Evolutionary conservation across 2,797 vertebrate genomes (phyloP).

Genomic region (Artibeus lituratus): DNA sequence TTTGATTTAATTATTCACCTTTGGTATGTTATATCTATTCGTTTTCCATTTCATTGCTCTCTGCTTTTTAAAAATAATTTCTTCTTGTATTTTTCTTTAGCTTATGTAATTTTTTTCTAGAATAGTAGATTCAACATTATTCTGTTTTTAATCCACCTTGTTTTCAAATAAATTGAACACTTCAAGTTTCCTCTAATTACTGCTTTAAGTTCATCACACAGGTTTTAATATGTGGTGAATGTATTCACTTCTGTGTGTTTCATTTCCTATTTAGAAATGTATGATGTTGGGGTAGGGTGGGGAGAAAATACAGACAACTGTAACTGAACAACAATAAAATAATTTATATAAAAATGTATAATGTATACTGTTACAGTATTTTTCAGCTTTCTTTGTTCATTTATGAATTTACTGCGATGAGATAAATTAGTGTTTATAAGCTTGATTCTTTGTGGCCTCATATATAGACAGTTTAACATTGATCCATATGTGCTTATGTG

Average conservation of each 20-base stretch:
- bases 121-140: neutral
- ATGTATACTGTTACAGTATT: neutral
- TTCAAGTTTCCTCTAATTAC: neutral
- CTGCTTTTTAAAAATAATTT: slow-evolving; percentile 14
- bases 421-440: neutral
- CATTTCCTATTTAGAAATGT: neutral
- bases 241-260: neutral
- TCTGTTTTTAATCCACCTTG: neutral
- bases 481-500: neutral
- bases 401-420: neutral
- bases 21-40: neutral
- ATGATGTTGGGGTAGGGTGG: neutral
- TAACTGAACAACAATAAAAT: too few species aligned
- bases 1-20: neutral
- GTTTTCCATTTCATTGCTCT: slow-evolving; percentile 21
- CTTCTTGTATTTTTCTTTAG: neutral
- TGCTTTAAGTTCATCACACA: neutral
- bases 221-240: neutral
- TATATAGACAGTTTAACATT: neutral
- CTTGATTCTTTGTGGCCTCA: neutral
- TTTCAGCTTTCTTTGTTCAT: neutral
- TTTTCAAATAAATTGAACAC: neutral
- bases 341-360: neutral
- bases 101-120: neutral
- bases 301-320: too few species aligned